Evolutionary conservation across 2,113 vertebrate species (phyloP).

Genomic region (Tringa solitaria): DNA sequence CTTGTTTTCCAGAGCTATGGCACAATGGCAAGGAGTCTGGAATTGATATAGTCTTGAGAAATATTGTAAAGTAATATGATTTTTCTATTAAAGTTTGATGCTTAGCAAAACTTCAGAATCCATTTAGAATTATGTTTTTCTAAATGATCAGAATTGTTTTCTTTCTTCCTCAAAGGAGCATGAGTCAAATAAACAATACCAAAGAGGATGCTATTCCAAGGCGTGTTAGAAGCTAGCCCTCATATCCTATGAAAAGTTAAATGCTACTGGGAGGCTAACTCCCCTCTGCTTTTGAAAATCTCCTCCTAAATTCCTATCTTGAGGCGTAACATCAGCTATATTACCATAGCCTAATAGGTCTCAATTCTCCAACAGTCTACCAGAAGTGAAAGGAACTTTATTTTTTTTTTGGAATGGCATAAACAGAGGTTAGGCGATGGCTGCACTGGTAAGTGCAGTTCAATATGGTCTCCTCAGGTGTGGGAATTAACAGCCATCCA

Average conservation of each 20-base stretch:
- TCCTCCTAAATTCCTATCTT: neutral
- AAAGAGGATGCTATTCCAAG: neutral
- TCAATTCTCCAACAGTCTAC: neutral
- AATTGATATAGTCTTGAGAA: neutral
- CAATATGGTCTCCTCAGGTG: neutral
- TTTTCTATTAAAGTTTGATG: neutral
- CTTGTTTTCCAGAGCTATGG: neutral
- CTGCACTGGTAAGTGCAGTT: neutral
- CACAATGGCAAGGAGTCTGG: neutral
- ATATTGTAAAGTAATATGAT: neutral
- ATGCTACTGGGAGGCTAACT: neutral
- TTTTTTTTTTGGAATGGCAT: accelerated
- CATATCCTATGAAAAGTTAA: neutral
- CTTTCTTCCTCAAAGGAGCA: neutral
- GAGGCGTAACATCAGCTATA: neutral
- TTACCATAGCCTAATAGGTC: neutral
- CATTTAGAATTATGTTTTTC: neutral
- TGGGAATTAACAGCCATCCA: neutral
- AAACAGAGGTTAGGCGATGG: neutral
- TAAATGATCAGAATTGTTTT: constrained; percentile 14
- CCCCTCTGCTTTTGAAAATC: neutral
- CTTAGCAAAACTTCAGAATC: neutral
- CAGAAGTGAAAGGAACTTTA: neutral
- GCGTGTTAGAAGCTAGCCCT: neutral
- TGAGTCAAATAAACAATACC: neutral